Evolutionary conservation across 2,113 vertebrate genomes (phyloP).

Genomic region (Cyphomyrus discorhynchus): DNA sequence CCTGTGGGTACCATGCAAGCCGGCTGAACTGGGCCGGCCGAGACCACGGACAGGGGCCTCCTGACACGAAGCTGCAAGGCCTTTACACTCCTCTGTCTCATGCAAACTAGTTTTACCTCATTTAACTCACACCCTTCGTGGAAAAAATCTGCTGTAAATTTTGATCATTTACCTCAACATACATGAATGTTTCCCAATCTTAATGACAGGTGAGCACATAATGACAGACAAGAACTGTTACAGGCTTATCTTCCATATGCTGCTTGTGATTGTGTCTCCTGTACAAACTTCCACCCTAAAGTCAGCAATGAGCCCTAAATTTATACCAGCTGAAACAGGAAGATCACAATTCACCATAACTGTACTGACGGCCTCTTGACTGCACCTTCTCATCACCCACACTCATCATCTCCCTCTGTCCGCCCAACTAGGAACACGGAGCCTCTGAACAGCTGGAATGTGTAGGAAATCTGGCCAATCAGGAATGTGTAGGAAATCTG

Average conservation of each 20-base stretch:
- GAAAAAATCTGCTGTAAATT: not conserved
- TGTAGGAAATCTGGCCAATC: not conserved
- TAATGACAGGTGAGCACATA: too few relatives aligned
- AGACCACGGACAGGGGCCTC: not conserved
- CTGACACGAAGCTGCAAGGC: too few relatives aligned
- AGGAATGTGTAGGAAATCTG: not conserved
- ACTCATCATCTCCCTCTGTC: not conserved
- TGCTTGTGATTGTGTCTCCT: not conserved
- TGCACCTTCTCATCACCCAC: not conserved
- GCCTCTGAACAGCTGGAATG: not conserved
- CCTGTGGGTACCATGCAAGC: slow-evolving; percentile 52
- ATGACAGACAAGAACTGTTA: not conserved
- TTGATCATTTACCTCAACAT: not conserved
- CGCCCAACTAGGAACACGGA: not conserved
- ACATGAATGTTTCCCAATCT: not conserved
- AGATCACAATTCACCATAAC: not conserved
- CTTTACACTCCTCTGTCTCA: not conserved
- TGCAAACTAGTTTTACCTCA: not conserved
- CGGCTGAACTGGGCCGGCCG: not conserved
- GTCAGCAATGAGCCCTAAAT: not conserved
- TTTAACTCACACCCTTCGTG: not conserved
- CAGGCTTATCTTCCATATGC: not conserved
- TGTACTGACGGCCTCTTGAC: not conserved
- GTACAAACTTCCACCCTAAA: not conserved
- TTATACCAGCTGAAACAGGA: not conserved